Conservation (phyloP, 2,797 vertebrate species). For the Helarctos malayanus region DNA sequence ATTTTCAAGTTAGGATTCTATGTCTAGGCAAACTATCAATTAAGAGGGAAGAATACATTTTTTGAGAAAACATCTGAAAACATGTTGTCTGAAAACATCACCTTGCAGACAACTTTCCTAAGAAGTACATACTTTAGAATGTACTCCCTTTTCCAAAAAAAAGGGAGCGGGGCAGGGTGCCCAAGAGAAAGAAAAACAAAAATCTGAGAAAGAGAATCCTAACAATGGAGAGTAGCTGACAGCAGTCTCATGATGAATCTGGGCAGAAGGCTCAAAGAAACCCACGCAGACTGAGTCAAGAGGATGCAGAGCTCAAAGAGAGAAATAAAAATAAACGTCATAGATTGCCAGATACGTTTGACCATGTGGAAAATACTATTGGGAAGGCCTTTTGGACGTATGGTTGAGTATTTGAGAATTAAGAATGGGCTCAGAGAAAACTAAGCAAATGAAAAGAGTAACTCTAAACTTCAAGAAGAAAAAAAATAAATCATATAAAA, state of each 20-base stretch:
- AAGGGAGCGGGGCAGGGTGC: rapidly evolving
- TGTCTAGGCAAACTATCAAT: not conserved
- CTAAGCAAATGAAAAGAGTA: not conserved
- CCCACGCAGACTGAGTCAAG: not conserved
- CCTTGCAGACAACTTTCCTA: not conserved
- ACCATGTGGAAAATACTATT: not conserved
- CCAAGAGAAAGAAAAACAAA: not conserved
- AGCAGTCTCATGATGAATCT: not conserved
- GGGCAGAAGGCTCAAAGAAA: not conserved
- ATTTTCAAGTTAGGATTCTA: not conserved
- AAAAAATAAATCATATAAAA: not conserved
- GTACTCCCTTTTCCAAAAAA: not conserved
- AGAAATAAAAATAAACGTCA: not conserved
- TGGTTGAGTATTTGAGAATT: not conserved
- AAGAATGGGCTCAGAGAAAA: not conserved
- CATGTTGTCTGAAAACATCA: not conserved
- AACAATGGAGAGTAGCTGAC: not conserved
- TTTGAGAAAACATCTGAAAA: not conserved
- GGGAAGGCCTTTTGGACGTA: not conserved
- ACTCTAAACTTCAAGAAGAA: not conserved
- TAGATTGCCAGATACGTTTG: not conserved
- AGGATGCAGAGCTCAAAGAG: not conserved
- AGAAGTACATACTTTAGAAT: not conserved
- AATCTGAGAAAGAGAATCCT: not conserved
- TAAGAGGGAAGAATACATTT: not conserved